Evolutionary conservation across 2,888 invertebrate species (phyloP), one percentile per base, ranked within the genome.

Genomic region (Spicauda simplicius): DNA sequence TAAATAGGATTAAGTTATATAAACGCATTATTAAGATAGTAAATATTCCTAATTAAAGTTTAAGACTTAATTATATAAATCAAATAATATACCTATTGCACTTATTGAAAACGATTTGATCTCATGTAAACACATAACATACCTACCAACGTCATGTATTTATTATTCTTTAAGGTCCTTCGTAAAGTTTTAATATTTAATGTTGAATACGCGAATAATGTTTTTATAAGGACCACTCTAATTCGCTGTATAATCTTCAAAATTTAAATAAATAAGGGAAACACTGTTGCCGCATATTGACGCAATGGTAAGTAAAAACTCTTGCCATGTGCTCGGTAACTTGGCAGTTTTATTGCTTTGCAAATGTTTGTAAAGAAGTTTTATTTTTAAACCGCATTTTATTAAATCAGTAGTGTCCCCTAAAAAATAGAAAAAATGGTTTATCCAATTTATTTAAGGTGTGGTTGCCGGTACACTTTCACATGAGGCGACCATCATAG

Each of bases 271-370:
- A 50, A 50, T 50, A 18, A 11, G 0, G 2, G 41, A 41, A 37
- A 52, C 54, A 41, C 53, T 16, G 41, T n/a, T 54, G 41, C 25
- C 16, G 41, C 62, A 54, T 20, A 14, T 62, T 41, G 20, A 45
- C 62, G 62, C 62, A 54, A 62, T 18, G 18, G 12, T 7, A 45
- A 45, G 58, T 58, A 41, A n/a, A n/a, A 57, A 41, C 37, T 19
- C 19, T 25, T 16, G 30, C 30, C 14, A 30, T 25, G 16, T 30
- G 48, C 25, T 10, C 4, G 10, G 41, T 25, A 30, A 48, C 25
- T 59, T 58, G 41, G 41, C 45, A 45, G 45, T 45, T 57, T 7
- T 57, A 57, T 57, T 55, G 55, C 55, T 30, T 11, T 30, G 30
- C n/a, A 30, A n/a, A 30, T 50, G n/a, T 50, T 50, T 50, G 16